Evolutionary conservation across 2,888 invertebrate species (phyloP).

Genomic region (Cheilosia grossa): DNA sequence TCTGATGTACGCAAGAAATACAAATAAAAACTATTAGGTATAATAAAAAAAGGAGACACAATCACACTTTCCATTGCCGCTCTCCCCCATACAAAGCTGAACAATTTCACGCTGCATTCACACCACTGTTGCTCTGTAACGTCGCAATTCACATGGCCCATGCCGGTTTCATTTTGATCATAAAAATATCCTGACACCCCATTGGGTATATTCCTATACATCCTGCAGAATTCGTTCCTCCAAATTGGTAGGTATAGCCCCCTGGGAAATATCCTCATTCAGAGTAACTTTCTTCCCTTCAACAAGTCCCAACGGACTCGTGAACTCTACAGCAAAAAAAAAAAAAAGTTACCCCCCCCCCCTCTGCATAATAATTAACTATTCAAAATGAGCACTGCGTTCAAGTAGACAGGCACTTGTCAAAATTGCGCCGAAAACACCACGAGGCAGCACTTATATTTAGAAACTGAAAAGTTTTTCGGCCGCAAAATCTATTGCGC

Average conservation of each 20-base stretch:
- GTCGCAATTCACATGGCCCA: not conserved
- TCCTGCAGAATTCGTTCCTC: constrained; percentile 11
- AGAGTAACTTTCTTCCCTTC: not conserved
- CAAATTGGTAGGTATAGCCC: constrained; percentile 20
- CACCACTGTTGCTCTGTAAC: not conserved
- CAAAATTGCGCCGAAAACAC: constrained; percentile 55
- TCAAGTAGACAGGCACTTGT: constrained; percentile 29
- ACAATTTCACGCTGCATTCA: constrained; percentile 14
- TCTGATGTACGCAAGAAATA: too few relatives aligned
- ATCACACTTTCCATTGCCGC: too few relatives aligned
- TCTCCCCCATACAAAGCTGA: not conserved
- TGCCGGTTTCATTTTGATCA: constrained; percentile 29
- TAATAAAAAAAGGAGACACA: too few relatives aligned
- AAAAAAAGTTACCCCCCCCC: not conserved
- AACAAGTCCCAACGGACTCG: constrained; percentile 37
- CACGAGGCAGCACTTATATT: constrained; percentile 26
- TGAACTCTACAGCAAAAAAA: constrained; percentile 13
- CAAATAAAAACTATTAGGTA: too few relatives aligned
- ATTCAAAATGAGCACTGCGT: constrained; percentile 24
- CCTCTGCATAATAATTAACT: constrained; percentile 41
- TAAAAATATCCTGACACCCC: constrained; percentile 39
- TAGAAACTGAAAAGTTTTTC: not conserved
- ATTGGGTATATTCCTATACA: not conserved
- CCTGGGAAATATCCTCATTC: constrained; percentile 34
- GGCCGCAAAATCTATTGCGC: not conserved